Conservation (phyloP, 1,140 invertebrate species). For the Halesus radiatus region DNA sequence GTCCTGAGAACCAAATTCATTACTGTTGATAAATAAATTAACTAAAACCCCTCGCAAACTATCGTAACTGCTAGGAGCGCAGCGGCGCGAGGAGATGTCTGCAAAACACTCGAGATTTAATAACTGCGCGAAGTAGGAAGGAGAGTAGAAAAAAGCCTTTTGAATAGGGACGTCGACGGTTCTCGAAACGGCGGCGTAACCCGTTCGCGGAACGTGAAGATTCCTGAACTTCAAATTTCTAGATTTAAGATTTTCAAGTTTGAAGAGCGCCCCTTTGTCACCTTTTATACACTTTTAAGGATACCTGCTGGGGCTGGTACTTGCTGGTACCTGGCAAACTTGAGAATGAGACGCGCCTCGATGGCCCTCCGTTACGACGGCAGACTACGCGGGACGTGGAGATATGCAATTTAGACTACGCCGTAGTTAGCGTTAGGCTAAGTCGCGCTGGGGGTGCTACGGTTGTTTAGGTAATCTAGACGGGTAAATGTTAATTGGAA, state of each 20-base stretch:
- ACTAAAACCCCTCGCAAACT: too few species aligned
- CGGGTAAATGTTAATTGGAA: too few species aligned
- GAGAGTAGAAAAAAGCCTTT: constrained; percentile 13
- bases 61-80: not conserved
- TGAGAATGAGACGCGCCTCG: constrained; percentile 26
- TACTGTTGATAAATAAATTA: too few species aligned
- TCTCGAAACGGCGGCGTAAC: constrained; percentile 12
- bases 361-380: constrained; percentile 1
- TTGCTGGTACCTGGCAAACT: not conserved
- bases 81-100: not conserved
- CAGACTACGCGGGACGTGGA: not conserved
- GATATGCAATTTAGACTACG: not conserved
- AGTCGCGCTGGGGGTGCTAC: too few species aligned
- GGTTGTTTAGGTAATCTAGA: too few species aligned
- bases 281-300: constrained; percentile 26
- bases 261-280: not conserved
- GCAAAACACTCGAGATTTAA: constrained; percentile 2
- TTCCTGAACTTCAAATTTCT: not conserved
- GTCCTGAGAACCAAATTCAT: too few species aligned
- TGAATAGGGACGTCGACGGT: constrained; percentile 6
- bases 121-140: constrained; percentile 6
- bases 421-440: too few species aligned
- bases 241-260: not conserved
- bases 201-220: constrained; percentile 4
- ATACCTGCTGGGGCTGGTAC: not conserved